Conservation (phyloP, 2,888 invertebrate genomes). For the Folsomia candida region DNA sequence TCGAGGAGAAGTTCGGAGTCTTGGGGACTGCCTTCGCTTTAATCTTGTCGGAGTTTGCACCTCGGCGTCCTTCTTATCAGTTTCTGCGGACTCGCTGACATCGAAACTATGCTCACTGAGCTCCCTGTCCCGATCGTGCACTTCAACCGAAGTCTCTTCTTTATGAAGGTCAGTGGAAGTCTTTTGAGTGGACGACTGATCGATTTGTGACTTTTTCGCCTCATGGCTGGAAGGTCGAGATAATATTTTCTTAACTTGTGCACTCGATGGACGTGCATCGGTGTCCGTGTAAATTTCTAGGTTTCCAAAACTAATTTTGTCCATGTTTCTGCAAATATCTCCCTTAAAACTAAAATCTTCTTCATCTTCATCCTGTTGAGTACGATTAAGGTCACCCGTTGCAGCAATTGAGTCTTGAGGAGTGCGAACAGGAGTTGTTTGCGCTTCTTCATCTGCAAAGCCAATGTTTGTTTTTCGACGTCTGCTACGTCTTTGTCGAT, state of each 20-base stretch:
- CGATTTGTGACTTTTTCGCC: background rate
- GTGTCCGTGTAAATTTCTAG: slow-evolving; percentile 45
- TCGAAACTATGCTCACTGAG: slow-evolving; percentile 39
- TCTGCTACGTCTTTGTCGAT: background rate
- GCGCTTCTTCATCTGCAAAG: background rate
- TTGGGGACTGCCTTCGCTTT: slow-evolving; percentile 16
- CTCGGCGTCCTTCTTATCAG: slow-evolving; percentile 29
- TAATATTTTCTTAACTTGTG: slow-evolving; percentile 40
- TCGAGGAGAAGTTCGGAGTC: slow-evolving; percentile 28
- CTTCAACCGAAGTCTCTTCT: background rate
- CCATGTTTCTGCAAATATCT: slow-evolving; percentile 25
- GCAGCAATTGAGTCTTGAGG: background rate
- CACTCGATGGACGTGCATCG: slow-evolving; percentile 44
- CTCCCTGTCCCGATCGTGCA: slow-evolving; percentile 36
- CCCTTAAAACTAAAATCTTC: slow-evolving; percentile 8
- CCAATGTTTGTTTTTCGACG: background rate
- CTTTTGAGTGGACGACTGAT: background rate
- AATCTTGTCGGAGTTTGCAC: slow-evolving; percentile 39
- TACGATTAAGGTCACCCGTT: too few relatives aligned
- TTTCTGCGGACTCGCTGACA: slow-evolving; percentile 19
- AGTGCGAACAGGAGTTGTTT: background rate
- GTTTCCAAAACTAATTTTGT: slow-evolving; percentile 45
- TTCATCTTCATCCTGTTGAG: background rate
- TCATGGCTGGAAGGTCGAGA: slow-evolving; percentile 16
- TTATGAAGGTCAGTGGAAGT: background rate